Evolutionary conservation across 2,888 invertebrate species (phyloP).

Genomic region (Dasysyrphus tricinctus): DNA sequence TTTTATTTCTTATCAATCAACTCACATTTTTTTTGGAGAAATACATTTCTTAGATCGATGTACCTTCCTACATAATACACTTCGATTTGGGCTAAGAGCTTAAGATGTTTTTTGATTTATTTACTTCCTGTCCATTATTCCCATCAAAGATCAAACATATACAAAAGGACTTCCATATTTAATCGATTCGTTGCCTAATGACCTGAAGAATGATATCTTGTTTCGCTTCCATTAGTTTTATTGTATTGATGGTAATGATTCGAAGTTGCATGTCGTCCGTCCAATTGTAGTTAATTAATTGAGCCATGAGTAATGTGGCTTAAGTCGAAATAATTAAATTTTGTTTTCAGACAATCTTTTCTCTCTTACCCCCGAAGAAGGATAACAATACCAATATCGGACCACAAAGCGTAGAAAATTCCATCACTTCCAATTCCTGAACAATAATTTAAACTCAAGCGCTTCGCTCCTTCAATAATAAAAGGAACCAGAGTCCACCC

Average conservation of each 20-base stretch:
- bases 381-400: slow-evolving; percentile 27
- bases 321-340: slow-evolving; percentile 62
- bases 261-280: slow-evolving; percentile 60
- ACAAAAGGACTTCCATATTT: background rate
- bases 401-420: slow-evolving; percentile 18
- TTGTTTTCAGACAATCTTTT: slow-evolving; percentile 38
- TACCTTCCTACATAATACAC: too few relatives aligned
- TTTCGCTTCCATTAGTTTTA: slow-evolving; percentile 21
- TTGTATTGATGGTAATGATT: slow-evolving; percentile 26
- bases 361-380: slow-evolving; percentile 29
- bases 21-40: too few relatives aligned
- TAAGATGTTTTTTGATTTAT: background rate
- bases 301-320: slow-evolving; percentile 55
- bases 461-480: slow-evolving; percentile 39
- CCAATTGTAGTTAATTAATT: slow-evolving; percentile 57
- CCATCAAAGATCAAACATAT: background rate
- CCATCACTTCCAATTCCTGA: slow-evolving; percentile 17
- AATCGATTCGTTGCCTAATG: slow-evolving; percentile 25
- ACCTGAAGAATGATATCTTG: slow-evolving; percentile 36
- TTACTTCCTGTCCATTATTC: background rate
- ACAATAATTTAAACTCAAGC: slow-evolving; percentile 32
- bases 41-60: too few relatives aligned
- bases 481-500: slow-evolving; percentile 11
- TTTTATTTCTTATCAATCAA: too few relatives aligned
- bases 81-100: too few relatives aligned